Evolutionary conservation across 2,113 vertebrate genomes (phyloP).

Genomic region (Hiodon tergisus): DNA sequence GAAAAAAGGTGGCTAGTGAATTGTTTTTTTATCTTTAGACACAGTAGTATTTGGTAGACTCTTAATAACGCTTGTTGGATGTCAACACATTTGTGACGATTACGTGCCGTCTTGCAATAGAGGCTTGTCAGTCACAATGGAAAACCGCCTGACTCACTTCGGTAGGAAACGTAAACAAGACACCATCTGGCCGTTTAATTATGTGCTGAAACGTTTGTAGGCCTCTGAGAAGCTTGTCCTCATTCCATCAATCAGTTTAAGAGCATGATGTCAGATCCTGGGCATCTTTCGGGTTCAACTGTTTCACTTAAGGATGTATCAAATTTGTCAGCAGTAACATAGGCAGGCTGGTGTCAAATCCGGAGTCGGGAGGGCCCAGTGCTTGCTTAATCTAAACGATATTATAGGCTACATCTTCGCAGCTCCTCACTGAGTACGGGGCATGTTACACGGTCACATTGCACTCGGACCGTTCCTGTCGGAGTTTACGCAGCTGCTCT

Average conservation of each 20-base stretch:
- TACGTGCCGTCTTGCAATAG: too few relatives aligned
- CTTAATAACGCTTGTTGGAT: too few relatives aligned
- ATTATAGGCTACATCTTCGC: background rate
- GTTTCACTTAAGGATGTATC: slow-evolving; percentile 42
- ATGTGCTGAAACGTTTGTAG: slow-evolving; percentile 50
- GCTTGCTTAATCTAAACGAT: slow-evolving; percentile 27
- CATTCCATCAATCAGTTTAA: slow-evolving; percentile 43
- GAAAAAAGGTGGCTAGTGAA: too few relatives aligned
- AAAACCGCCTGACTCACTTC: slow-evolving; percentile 32
- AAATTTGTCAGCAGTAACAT: slow-evolving; percentile 50
- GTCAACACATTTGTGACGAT: too few relatives aligned
- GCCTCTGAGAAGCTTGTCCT: slow-evolving; percentile 25
- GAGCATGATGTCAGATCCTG: slow-evolving; percentile 51
- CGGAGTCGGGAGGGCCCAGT: slow-evolving; percentile 5
- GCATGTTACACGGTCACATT: background rate
- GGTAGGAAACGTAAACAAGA: slow-evolving; percentile 37
- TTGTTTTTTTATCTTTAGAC: too few relatives aligned
- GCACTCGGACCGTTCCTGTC: background rate
- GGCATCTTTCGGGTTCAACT: slow-evolving; percentile 27
- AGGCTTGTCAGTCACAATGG: slow-evolving; percentile 37
- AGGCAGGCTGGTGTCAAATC: slow-evolving; percentile 35
- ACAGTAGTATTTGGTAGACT: too few relatives aligned
- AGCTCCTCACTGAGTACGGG: background rate
- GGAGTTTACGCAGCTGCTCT: slow-evolving; percentile 28
- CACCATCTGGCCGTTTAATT: slow-evolving; percentile 41